These are phyloP conservation scores for Xylocopa sonorina DNA, from an alignment of 1,140 invertebrate species.

Conservation along the genomic window DNA sequence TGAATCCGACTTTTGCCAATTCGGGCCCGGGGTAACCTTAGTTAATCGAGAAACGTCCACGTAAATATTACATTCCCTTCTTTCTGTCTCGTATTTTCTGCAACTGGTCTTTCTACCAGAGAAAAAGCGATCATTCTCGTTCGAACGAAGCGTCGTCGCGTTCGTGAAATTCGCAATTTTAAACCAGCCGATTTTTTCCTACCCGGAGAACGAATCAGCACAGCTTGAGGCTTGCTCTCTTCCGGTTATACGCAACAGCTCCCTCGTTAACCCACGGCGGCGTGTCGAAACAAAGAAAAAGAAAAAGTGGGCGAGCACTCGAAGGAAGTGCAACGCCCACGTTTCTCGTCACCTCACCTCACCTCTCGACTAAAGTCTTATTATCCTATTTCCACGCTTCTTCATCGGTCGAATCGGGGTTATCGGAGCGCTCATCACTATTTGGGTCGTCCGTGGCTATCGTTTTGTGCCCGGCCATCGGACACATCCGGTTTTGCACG, in stretches of 20 bases:
- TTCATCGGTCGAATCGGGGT: constrained; percentile 57
- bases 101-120: neutral
- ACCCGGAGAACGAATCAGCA: neutral
- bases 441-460: constrained; percentile 44
- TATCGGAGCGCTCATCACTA: constrained; percentile 61
- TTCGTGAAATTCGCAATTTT: neutral
- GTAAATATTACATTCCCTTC: neutral
- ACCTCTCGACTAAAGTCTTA: constrained; percentile 25
- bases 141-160: too few species aligned
- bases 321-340: constrained; percentile 13
- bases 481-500: neutral
- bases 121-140: neutral
- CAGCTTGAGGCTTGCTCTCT: neutral
- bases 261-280: constrained; percentile 46
- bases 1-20: neutral
- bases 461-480: constrained; percentile 30
- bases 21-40: neutral
- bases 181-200: neutral
- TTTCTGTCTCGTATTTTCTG: too few species aligned
- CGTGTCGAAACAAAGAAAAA: neutral
- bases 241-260: constrained; percentile 38
- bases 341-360: neutral
- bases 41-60: neutral
- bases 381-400: constrained; percentile 51
- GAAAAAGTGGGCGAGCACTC: neutral